Evolutionary conservation across 2,888 invertebrate genomes (phyloP).

Genomic region (Polia nebulosa): DNA sequence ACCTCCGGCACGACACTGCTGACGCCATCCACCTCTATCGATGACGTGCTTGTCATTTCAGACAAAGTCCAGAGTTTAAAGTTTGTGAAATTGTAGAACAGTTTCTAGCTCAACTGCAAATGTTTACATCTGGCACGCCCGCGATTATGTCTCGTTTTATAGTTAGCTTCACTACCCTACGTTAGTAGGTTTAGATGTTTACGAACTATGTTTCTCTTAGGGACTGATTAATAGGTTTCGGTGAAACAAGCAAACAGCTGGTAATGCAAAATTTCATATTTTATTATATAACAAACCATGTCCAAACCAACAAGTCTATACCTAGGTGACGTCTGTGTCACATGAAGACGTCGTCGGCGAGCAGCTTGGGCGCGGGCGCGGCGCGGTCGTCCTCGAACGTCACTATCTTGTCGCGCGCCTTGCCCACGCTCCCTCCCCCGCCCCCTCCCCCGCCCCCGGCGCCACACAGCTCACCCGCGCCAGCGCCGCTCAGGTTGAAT

Average conservation of each 20-base stretch:
- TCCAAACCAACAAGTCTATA: slow-evolving; percentile 74
- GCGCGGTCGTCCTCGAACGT: slow-evolving; percentile 63
- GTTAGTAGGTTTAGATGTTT: background rate
- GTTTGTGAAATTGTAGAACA: background rate
- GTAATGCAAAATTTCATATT: slow-evolving; percentile 69
- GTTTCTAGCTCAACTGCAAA: slow-evolving; percentile 35
- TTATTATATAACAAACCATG: slow-evolving; percentile 83
- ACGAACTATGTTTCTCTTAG: background rate
- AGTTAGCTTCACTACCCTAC: slow-evolving; percentile 11
- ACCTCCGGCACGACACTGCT: background rate
- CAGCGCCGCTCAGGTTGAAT: slow-evolving; percentile 93
- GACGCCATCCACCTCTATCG: background rate
- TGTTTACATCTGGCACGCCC: slow-evolving; percentile 71
- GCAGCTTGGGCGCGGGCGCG: slow-evolving; percentile 72
- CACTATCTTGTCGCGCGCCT: slow-evolving; percentile 87
- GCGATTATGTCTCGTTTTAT: slow-evolving; percentile 3
- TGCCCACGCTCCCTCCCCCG: slow-evolving; percentile 67
- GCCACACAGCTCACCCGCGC: slow-evolving; percentile 76
- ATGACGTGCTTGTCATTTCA: background rate
- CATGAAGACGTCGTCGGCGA: slow-evolving; percentile 95
- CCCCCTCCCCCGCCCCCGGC: slow-evolving; percentile 61
- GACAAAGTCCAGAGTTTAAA: background rate
- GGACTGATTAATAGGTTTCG: background rate
- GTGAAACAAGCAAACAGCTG: slow-evolving; percentile 52
- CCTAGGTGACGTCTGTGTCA: slow-evolving; percentile 88